These are phyloP conservation scores for Achlya flavicornis DNA, from an alignment of 2,888 invertebrate species.

Conservation along the genomic window DNA sequence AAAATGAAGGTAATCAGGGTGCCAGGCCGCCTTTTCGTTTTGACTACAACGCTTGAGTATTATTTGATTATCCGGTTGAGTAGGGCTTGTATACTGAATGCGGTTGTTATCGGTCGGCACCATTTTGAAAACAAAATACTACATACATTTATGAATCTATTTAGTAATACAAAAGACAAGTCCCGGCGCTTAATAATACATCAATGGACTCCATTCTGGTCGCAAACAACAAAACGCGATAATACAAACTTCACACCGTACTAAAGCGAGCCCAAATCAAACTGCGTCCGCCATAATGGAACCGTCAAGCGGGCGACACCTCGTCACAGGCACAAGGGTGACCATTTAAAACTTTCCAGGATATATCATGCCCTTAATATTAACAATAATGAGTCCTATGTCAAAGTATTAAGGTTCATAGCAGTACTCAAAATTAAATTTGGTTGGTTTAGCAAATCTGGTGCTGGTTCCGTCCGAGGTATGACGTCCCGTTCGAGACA, in stretches of 20 bases:
- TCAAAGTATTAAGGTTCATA: conserved; percentile 1
- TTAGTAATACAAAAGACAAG: neutral
- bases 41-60: conserved; percentile 52
- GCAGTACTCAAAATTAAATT: no score
- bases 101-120: conserved; percentile 24
- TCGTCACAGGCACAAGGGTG: conserved; percentile 60
- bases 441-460: conserved; percentile 12
- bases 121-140: neutral
- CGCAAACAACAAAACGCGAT: conserved; percentile 14
- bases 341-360: conserved; percentile 64
- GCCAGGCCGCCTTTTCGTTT: conserved; percentile 41
- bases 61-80: conserved; percentile 41
- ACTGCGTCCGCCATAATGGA: conserved; percentile 60
- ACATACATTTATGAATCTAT: no score
- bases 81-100: conserved; percentile 32
- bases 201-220: conserved; percentile 4
- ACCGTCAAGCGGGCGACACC: conserved; percentile 59
- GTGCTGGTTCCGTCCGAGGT: conserved; percentile 11
- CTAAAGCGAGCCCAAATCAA: conserved; percentile 36
- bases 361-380: conserved; percentile 24
- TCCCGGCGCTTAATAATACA: no score
- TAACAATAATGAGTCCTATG: conserved; percentile 10
- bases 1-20: conserved; percentile 79
- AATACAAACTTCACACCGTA: conserved; percentile 21
- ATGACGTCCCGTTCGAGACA: conserved; percentile 16